Conservation (phyloP, 2,113 vertebrate genomes). For the Hylia prasina region DNA sequence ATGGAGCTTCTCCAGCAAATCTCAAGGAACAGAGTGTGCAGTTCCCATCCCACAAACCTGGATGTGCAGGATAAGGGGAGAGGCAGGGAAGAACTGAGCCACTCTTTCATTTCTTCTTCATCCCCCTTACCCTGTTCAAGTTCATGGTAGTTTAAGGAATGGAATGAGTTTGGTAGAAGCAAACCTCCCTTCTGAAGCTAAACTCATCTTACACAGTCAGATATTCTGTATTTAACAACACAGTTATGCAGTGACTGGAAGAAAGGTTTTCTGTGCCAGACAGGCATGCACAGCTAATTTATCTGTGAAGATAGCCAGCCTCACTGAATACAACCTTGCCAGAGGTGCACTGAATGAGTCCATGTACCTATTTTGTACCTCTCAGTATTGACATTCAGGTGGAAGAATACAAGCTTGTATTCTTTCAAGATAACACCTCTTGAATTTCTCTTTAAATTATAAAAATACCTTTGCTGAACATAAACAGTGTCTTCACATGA, state of each 20-base stretch:
- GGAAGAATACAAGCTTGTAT: neutral
- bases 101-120: neutral
- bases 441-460: neutral
- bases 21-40: neutral
- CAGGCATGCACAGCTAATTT: neutral
- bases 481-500: neutral
- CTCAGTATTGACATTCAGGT: neutral
- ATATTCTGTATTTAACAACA: neutral
- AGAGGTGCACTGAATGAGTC: neutral
- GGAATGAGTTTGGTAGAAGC: neutral
- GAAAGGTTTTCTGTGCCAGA: neutral
- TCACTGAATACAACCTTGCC: neutral
- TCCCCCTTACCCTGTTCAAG: neutral
- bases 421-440: neutral
- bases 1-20: neutral
- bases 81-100: neutral
- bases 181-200: neutral
- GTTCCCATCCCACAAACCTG: neutral
- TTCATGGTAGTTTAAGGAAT: neutral
- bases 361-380: neutral
- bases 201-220: neutral
- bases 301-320: neutral
- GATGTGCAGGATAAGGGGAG: neutral
- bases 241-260: neutral
- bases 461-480: neutral